Base-by-base conservation (phyloP, 2,797 vertebrate genomes). In the Takifugu rubripes region DNA sequence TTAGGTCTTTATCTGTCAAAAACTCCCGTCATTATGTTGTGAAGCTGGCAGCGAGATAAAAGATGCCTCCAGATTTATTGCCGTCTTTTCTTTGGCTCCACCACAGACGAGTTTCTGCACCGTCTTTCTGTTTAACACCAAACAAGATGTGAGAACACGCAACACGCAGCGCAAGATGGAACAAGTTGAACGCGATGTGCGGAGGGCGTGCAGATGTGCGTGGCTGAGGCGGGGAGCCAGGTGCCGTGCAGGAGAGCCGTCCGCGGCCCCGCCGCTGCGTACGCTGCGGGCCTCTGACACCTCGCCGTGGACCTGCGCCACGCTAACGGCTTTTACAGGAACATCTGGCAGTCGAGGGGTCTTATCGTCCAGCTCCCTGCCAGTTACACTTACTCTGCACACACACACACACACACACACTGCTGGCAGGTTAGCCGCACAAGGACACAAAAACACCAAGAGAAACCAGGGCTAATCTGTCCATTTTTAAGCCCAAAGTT, bases 401-500 rank as follows among this genome's bases (percentile, higher is more conserved):
- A 69, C 43, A 61, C 66, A 8, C 27, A n/a, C 58, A 29, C 26
- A 46, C 56, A 52, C 57, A 54, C 64, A 45, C 54, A 51, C 52
- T 74, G 67, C 65, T 66, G 66, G 75, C 70, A 63, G 72, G 59
- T 75, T 66, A 72, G 79, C 78, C 77, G 48, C 72, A 75, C 83
- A 63, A 66, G 57, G 61, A 79, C 62, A 57, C 66, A 58, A 66
- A 75, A 81, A 88, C 86, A 88, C 89, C 82, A 90, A 88, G 90
- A 83, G 86, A 72, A 78, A 75, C 61, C 77, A 75, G 79, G 65
- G 69, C 80, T 87, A 89, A 88, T 90, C 87, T 85, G 48, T 69
- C 56, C 72, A 68, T 78, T 89, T 88, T 88, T 82, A 76, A 88
- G 87, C 87, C 82, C 70, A 73, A 59, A 73, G 85, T 89, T 91